Conservation (phyloP, 2,888 invertebrate species). For the Drosophila colorata region DNA sequence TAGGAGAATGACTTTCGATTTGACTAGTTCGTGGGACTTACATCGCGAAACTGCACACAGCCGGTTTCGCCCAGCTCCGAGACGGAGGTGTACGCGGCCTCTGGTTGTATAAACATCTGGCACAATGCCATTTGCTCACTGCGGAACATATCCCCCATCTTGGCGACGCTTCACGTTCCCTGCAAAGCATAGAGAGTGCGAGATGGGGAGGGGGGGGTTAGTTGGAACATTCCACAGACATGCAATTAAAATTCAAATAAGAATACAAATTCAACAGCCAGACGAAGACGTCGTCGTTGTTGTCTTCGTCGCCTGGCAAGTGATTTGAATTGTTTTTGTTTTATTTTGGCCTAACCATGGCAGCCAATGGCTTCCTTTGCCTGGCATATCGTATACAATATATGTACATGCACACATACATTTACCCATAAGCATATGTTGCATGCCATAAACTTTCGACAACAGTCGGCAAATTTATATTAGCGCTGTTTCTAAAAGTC, state of each 20-base stretch:
- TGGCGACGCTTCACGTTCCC: conserved; percentile 78
- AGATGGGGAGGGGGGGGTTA: conserved; percentile 19
- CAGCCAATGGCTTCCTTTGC: conserved; percentile 55
- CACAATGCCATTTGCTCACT: conserved; percentile 97
- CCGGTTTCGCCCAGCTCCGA: conserved; percentile 98
- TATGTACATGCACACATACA: conserved; percentile 7
- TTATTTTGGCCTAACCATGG: conserved; percentile 18
- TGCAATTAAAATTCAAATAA: conserved; percentile 72
- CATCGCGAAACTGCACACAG: conserved; percentile 97
- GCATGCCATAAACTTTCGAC: conserved; percentile 21
- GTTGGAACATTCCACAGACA: conserved; percentile 61
- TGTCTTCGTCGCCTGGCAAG: conserved; percentile 12
- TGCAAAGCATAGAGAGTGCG: conserved; percentile 30
- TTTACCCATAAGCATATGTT: conserved; percentile 32
- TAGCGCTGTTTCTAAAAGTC: conserved; percentile 7
- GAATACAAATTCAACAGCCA: conserved; percentile 22
- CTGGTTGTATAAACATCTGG: conserved; percentile 98
- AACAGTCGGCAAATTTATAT: conserved; percentile 18
- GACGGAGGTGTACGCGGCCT: conserved; percentile 97
- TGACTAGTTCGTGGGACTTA: conserved; percentile 86
- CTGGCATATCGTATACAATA: conserved; percentile 25
- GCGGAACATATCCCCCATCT: conserved; percentile 93
- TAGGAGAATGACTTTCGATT: neutral
- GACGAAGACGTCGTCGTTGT: conserved; percentile 38
- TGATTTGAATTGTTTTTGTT: conserved; percentile 33